Base-by-base conservation (phyloP, 2,888 invertebrate genomes). In the Anthrax anthrax region DNA sequence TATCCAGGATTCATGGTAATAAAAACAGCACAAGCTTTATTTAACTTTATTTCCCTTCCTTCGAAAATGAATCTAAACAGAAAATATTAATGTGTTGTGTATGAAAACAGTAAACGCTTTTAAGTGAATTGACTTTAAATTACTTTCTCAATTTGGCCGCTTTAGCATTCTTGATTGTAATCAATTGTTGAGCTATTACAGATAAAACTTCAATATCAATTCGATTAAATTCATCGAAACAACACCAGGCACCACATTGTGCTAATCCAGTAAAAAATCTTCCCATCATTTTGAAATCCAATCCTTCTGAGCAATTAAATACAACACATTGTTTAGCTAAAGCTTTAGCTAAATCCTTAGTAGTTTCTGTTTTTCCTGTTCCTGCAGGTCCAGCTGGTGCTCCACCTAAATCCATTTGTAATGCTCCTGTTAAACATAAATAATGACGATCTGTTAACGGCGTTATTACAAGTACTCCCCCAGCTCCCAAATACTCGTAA, bases 1-100 rank as follows among this genome's bases (percentile, higher is more conserved):
- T 90, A 90, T 2, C 90, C 90, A 0, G 90, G 90, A 69, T 90
- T 90, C 90, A 91, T 91, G 0, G 90, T 90, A 53, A 90, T 86
- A 58, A 89, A 90, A 0, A 87, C 82, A 0, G 88, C 85, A 58
- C 89, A 90, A 2, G 81, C 80, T 51, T 75, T 77, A 1, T 85
- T 77, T 29, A 90, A 65, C 60, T 84, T 88, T 43, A 91, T 90
- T 68, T 86, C 87, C 5, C 88, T 76, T 0, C 90, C 89, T 67
- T 91, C 90, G 65, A 91, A 91, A 76, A 87, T 80, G 58, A 91
- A 90, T 56, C 88, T 66, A 17, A n/a, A 16, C 32, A 19, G 17
- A 29, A 37, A 19, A 17, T n/a, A n/a, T 18, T 12, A n/a, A 18
- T 47, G 47, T n/a, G 18, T 19, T 29, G n/a, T n/a, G n/a, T n/a